Conservation (phyloP, 2,113 vertebrate genomes). For the Muscicapa adusta region DNA sequence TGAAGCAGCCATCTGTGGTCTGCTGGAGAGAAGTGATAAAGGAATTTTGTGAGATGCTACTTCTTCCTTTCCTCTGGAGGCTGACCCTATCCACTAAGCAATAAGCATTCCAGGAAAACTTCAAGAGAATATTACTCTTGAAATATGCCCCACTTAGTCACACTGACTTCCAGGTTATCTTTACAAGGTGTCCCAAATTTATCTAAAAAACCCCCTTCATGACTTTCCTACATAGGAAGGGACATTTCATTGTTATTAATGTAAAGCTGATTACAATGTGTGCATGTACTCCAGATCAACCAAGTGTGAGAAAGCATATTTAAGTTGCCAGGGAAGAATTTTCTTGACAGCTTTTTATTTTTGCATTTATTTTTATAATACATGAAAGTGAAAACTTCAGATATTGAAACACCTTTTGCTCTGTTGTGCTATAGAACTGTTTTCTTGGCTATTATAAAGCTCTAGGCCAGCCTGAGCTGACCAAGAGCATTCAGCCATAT, state of each 20-base stretch:
- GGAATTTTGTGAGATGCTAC: background rate
- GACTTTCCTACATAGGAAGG: background rate
- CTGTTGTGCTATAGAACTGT: background rate
- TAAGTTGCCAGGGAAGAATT: background rate
- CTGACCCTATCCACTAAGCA: background rate
- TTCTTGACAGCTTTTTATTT: constrained; percentile 26
- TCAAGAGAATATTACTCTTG: background rate
- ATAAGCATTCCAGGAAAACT: background rate
- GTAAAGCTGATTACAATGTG: background rate
- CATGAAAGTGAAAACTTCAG: background rate
- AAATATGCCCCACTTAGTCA: background rate
- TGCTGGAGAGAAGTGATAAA: background rate
- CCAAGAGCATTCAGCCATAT: background rate
- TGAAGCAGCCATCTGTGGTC: background rate
- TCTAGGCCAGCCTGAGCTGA: background rate
- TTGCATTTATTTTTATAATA: background rate
- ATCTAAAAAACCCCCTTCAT: background rate
- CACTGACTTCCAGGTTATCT: background rate
- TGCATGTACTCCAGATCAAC: background rate
- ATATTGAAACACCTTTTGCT: background rate
- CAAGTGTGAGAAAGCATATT: background rate
- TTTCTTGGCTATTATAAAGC: background rate
- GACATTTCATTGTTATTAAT: background rate
- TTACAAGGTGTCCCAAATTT: background rate
- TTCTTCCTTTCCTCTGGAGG: background rate